These are phyloP conservation scores for Paramormyrops kingsleyae DNA, from an alignment of 2,113 vertebrate genomes.

Conservation along the genomic window DNA sequence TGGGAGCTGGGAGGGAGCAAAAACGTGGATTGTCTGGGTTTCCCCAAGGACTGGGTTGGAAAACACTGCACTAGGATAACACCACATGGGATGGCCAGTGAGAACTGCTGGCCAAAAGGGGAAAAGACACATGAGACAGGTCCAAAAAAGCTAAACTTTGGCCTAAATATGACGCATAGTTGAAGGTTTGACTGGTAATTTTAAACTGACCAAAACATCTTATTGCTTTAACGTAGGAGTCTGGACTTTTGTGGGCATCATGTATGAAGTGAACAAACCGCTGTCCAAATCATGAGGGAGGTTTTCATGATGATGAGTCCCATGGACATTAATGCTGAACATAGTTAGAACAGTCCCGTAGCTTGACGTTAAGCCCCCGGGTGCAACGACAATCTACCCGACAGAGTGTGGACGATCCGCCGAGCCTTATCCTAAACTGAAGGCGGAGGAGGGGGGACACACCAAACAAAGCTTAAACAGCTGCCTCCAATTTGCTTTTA, in stretches of 20 bases:
- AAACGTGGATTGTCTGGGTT: too few relatives aligned
- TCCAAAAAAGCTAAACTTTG: background rate
- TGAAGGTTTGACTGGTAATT: background rate
- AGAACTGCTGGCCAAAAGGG: background rate
- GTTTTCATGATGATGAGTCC: background rate
- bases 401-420: background rate
- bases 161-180: background rate
- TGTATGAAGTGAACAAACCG: background rate
- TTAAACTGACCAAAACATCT: background rate
- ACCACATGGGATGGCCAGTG: background rate
- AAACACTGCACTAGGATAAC: background rate
- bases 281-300: background rate
- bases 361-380: background rate
- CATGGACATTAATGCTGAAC: background rate
- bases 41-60: too few relatives aligned
- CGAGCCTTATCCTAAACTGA: background rate
- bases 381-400: background rate
- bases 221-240: background rate
- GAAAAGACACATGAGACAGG: background rate
- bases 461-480: conserved; percentile 53
- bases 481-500: conserved; percentile 75
- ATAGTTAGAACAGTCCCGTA: background rate
- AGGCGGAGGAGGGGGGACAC: conserved; percentile 8
- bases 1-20: too few relatives aligned
- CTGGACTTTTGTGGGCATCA: background rate